Base-by-base conservation (phyloP, 2,888 invertebrate species). In the Chamaedrilus cognettii region DNA sequence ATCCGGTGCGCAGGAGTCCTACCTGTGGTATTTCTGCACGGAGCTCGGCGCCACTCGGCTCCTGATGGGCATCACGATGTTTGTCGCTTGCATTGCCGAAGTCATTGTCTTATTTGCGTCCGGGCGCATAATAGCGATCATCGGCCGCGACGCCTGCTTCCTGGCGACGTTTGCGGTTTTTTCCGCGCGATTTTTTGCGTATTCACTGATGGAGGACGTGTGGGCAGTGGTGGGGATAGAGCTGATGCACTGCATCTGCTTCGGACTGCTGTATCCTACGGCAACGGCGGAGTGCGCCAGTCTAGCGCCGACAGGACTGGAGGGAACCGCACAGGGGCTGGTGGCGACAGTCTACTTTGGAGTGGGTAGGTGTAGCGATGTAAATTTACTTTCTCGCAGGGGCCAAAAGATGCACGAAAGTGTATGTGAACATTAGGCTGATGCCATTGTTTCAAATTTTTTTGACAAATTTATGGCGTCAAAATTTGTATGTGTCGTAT, bases 231-330 rank as follows among this genome's bases (percentile, higher is more conserved):
- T 96, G 68, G 90, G 93, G 0, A 88, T 96, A 62, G 96, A 96
- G 83, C 82, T 94, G 69, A 84, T 92, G 7, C 94, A 96, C 83
- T 94, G 96, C 0, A 85, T 95, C 30, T 93, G 94, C 0, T 92
- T 92, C 80, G 95, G 95, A 28, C 85, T 94, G 73, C 92, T 94
- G 92, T 94, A 93, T 91, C 92, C 93, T 23, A 92, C 94, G 49
- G 93, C 93, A 0, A 91, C 93, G 4, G 92, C 93, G 0, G 93
- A 94, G 82, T 93, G 92, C 77, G 90, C 92, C 19, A 88, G 91
- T 82, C 84, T 94, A 75, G 91, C 93, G 1, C 94, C 94, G 0
- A 90, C 90, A 80, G 91, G 89, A 77, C 85, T 93, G 73, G 85
- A 93, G 66, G 93, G 93, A 3, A 94, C 94, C 0, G 86, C 94